Evolutionary conservation across 2,888 invertebrate genomes (phyloP).

Genomic region (Scaptodrosophila latifasciaeformis): DNA sequence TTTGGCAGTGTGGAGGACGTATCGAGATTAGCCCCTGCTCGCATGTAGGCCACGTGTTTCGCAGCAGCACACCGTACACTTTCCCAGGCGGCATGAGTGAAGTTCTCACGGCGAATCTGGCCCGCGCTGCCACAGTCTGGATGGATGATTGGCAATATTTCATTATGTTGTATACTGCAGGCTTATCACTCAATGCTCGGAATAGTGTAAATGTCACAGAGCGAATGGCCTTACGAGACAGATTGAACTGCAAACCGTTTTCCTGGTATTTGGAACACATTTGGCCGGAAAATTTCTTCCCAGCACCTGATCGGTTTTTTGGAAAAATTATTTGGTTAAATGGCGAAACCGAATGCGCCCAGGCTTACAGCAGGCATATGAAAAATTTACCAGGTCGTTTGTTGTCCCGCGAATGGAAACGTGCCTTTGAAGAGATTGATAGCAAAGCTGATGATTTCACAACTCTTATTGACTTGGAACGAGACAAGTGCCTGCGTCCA

Average conservation of each 20-base stretch:
- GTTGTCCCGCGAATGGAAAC: constrained; percentile 62
- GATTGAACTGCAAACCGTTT: constrained; percentile 89
- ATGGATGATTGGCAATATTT: constrained; percentile 98
- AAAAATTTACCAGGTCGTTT: constrained; percentile 63
- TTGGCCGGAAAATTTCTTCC: constrained; percentile 98
- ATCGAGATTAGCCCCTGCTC: constrained; percentile 95
- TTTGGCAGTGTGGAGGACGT: constrained; percentile 95
- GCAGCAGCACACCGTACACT: constrained; percentile 94
- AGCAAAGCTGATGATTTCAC: constrained; percentile 56
- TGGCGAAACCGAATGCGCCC: constrained; percentile 63
- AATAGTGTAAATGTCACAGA: constrained; percentile 76
- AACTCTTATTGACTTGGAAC: constrained; percentile 61
- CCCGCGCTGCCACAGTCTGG: constrained; percentile 96
- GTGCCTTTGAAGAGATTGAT: constrained; percentile 63
- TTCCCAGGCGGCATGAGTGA: constrained; percentile 94
- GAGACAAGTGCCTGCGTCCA: constrained; percentile 70
- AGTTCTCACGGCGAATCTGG: constrained; percentile 88
- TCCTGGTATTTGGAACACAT: constrained; percentile 95
- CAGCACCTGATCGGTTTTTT: constrained; percentile 89
- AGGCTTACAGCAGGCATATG: constrained; percentile 64
- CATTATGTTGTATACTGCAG: constrained; percentile 88
- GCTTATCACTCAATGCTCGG: constrained; percentile 74
- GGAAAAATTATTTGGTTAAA: constrained; percentile 82
- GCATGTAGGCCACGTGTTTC: constrained; percentile 94
- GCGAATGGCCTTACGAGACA: constrained; percentile 82